phyloP scores from a whole-genome alignment of 2,888 invertebrate species.

The Cylindroiulus punctatus region DNA sequence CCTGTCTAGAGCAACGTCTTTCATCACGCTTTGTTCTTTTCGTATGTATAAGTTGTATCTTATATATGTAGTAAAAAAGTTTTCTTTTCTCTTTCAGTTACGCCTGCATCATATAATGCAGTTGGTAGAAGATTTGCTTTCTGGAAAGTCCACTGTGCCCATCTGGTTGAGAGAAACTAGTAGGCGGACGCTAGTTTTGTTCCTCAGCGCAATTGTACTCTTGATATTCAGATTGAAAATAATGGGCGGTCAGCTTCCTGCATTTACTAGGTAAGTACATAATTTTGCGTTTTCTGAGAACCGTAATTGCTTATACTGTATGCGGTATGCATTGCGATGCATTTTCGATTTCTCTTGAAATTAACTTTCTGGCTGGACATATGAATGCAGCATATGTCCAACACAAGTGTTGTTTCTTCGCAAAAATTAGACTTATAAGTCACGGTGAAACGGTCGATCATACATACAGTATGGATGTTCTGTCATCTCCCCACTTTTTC shows the following conservation, averaged over 20 bases:
- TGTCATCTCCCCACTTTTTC: no score
- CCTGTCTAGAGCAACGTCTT: no score
- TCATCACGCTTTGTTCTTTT: no score
- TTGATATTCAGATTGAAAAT: constrained; percentile 87
- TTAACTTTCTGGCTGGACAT: background rate
- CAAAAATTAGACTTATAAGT: no score
- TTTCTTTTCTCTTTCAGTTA: constrained; percentile 53
- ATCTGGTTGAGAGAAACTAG: constrained; percentile 67
- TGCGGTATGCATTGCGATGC: background rate
- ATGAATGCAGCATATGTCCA: no score
- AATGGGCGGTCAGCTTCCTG: constrained; percentile 96
- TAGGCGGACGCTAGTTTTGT: constrained; percentile 81
- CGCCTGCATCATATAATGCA: constrained; percentile 57
- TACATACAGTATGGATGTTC: no score
- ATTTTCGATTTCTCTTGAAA: background rate
- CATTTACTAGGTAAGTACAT: constrained; percentile 81
- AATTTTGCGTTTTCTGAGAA: background rate
- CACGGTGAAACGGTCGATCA: no score
- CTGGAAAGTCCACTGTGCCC: constrained; percentile 53
- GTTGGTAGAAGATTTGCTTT: constrained; percentile 49
- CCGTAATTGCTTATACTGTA: background rate
- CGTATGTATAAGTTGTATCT: no score
- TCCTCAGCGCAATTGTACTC: constrained; percentile 80
- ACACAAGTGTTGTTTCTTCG: no score
- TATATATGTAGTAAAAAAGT: no score